Base-by-base conservation (phyloP, 2,797 vertebrate species). In the Zenarchopterus dispar region DNA sequence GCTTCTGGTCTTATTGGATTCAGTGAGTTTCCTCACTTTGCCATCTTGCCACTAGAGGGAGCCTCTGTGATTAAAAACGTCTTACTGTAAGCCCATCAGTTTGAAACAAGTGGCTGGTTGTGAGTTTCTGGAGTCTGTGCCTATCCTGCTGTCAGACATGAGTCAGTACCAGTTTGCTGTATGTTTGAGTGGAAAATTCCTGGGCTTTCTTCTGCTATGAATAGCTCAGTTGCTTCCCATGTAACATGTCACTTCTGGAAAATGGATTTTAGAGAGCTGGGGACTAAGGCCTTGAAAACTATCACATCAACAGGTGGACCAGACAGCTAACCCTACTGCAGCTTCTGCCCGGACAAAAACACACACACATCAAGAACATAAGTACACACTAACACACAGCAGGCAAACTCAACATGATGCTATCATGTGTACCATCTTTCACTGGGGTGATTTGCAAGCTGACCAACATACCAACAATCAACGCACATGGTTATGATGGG, bases 151-250 rank as follows among this genome's bases (percentile, higher is more conserved):
- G 50, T 74, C 33, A 57, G 56, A 67, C 62, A 44, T 77, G 53
- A 86, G 47, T 43, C 41, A 78, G 43, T 56, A 84, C 24, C 65
- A 23, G 60, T 62, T 70, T 62, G 26, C n/a, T 65, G 46, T 51
- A 53, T 74, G 60, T 80, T 84, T 78, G 75, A 28, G 47, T 80
- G 82, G 80, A 88, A 85, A 62, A 80, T 85, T 84, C 78, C 69
- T 67, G 21, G 18, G 57, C 77, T 81, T 84, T 78, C 56, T 70
- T 80, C 24, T 73, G 66, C 81, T 86, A 85, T 78, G 45, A 82
- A 85, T 89, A 87, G 70, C 59, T 56, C 41, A 17, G 64, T 65
- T 63, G 50, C 65, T 73, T 75, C 48, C 42, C 24, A 46, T 61
- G 51, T 65, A 62, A 63, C 24, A 23, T 74, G 61, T 56, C 64